Evolutionary conservation across 2,888 invertebrate genomes (phyloP).

Genomic region (Drosophila suboccidentalis): DNA sequence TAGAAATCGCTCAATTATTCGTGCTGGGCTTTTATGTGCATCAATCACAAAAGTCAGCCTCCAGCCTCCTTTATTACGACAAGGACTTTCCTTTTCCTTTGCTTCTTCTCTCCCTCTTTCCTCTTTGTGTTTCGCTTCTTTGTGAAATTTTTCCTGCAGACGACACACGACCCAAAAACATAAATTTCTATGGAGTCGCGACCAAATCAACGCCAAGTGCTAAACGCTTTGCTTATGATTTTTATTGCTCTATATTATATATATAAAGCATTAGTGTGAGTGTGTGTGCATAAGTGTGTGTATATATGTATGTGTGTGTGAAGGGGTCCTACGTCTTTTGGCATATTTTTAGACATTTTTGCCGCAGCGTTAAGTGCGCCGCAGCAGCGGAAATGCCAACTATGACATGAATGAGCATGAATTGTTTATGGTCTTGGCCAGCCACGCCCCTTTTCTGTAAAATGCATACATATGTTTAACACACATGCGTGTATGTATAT

Average conservation of each 20-base stretch:
- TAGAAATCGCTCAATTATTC: conserved; percentile 54
- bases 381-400: conserved; percentile 47
- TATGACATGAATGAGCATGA: conserved; percentile 55
- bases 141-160: conserved; percentile 13
- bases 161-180: conserved; percentile 60
- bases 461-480: conserved; percentile 23
- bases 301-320: conserved; percentile 9
- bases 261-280: not conserved
- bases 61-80: conserved; percentile 10
- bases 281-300: not conserved
- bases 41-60: conserved; percentile 22
- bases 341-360: conserved; percentile 59
- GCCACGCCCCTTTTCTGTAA: conserved; percentile 39
- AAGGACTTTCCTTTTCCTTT: conserved; percentile 26
- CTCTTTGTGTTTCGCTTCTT: not conserved
- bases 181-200: conserved; percentile 57
- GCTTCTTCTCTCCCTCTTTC: not conserved
- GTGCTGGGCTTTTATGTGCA: conserved; percentile 48
- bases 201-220: conserved; percentile 67
- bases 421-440: conserved; percentile 50
- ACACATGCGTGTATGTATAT: conserved; percentile 5
- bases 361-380: conserved; percentile 57
- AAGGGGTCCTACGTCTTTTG: conserved; percentile 45
- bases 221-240: conserved; percentile 69
- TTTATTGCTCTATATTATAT: conserved; percentile 54